Conservation (phyloP, 2,797 vertebrate genomes). For the Aphelocoma californica region DNA sequence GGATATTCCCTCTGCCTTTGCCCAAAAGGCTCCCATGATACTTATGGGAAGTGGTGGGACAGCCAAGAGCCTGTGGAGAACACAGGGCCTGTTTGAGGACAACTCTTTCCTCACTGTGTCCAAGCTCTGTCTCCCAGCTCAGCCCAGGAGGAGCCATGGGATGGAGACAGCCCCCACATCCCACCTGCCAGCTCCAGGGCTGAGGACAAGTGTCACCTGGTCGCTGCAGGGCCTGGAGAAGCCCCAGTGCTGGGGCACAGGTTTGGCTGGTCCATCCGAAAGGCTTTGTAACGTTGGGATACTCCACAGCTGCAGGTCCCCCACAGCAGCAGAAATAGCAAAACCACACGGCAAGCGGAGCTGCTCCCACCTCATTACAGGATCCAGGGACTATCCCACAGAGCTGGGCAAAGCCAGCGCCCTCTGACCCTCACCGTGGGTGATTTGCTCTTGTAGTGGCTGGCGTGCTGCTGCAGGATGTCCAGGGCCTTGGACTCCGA, state of each 20-base stretch:
- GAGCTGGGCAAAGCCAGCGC: not conserved
- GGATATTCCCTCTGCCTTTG: not conserved
- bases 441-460: slow-evolving; percentile 98
- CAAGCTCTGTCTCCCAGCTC: not conserved
- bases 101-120: not conserved
- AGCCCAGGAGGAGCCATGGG: not conserved
- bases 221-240: not conserved
- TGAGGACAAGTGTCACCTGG: not conserved
- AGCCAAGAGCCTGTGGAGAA: not conserved
- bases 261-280: not conserved
- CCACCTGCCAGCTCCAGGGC: not conserved
- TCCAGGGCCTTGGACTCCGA: slow-evolving; percentile 94
- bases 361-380: not conserved
- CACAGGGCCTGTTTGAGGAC: not conserved
- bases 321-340: not conserved
- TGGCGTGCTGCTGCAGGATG: slow-evolving; percentile 94
- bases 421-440: slow-evolving; percentile 87
- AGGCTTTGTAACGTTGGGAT: not conserved
- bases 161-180: not conserved
- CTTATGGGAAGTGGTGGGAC: not conserved
- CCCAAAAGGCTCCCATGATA: fast-evolving
- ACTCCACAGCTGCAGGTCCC: not conserved
- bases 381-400: not conserved
- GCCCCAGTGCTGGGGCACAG: not conserved
- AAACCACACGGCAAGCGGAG: fast-evolving